Percentiles rank a stretch among this genome's conserved stretches.
Evolutionary conservation across 2,113 vertebrate species (phyloP).

Genomic region (Elachura formosa): DNA sequence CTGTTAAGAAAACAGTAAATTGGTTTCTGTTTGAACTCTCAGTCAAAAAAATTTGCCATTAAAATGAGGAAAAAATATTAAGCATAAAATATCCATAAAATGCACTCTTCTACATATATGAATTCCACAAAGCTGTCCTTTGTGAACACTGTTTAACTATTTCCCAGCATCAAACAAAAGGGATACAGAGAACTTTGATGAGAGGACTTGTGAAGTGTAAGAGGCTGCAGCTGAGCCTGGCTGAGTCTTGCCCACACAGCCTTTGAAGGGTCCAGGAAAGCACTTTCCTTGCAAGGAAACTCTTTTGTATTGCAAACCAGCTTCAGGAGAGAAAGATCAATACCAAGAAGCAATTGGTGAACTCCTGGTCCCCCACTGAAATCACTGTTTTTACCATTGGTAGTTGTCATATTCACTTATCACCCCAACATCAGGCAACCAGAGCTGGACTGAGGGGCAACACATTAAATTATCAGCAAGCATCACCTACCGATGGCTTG

Average conservation of each 20-base stretch:
- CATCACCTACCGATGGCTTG: background rate
- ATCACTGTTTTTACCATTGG: accelerated
- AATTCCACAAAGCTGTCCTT: background rate
- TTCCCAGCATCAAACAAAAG: background rate
- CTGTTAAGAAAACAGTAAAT: background rate
- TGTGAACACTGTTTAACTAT: background rate
- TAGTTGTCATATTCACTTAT: background rate
- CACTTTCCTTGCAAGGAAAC: background rate
- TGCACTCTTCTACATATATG: background rate
- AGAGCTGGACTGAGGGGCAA: background rate
- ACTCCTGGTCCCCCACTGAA: background rate
- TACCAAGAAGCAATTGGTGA: background rate
- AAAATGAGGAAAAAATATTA: background rate
- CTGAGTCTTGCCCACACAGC: background rate
- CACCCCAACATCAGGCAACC: accelerated
- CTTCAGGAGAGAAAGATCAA: background rate
- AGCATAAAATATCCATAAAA: background rate
- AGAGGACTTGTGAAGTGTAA: background rate
- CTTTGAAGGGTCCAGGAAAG: background rate
- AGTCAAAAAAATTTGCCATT: background rate
- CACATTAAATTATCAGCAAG: background rate
- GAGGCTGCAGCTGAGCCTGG: background rate
- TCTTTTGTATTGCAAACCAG: background rate
- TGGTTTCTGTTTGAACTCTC: background rate
- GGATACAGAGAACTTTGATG: background rate